A percentile compares a stretch with the other conserved stretches of the same genome.
Conservation (phyloP, 1,140 invertebrate species). For the Brachionus plicatilis region DNA sequence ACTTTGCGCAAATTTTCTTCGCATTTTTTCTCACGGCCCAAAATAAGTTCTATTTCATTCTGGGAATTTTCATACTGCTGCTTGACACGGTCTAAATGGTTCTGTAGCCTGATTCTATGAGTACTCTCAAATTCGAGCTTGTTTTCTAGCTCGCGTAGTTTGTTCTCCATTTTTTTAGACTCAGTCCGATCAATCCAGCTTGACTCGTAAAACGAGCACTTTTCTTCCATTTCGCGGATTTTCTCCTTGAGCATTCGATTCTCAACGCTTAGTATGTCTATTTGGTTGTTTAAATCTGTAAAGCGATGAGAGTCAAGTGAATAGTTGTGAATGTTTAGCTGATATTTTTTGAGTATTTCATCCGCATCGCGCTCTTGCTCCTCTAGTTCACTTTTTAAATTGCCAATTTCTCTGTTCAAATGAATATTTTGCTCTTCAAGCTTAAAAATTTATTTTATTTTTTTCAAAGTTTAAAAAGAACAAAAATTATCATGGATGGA, state of each 20-base stretch:
- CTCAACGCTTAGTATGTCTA: constrained; percentile 6
- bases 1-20: constrained; percentile 10
- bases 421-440: constrained; percentile 69
- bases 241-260: neutral
- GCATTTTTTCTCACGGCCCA: constrained; percentile 23
- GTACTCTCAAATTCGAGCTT: constrained; percentile 9
- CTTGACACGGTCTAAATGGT: constrained; percentile 18
- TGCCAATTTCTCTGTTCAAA: constrained; percentile 70
- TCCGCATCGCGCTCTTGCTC: constrained; percentile 84
- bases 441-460: constrained; percentile 44
- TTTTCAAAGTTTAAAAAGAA: neutral
- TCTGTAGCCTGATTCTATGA: neutral
- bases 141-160: neutral
- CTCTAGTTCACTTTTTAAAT: constrained; percentile 74
- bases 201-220: neutral
- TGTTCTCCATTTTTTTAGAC: constrained; percentile 5
- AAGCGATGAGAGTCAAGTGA: neutral
- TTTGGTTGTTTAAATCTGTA: neutral
- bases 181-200: neutral
- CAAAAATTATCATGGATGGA: no score
- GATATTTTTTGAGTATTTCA: constrained; percentile 85
- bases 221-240: constrained; percentile 28
- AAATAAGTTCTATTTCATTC: constrained; percentile 9
- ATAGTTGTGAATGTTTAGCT: constrained; percentile 66
- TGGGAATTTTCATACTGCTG: constrained; percentile 5